These are phyloP conservation scores for Ia io DNA, from an alignment of 2,113 vertebrate species.

Conservation along the genomic window DNA sequence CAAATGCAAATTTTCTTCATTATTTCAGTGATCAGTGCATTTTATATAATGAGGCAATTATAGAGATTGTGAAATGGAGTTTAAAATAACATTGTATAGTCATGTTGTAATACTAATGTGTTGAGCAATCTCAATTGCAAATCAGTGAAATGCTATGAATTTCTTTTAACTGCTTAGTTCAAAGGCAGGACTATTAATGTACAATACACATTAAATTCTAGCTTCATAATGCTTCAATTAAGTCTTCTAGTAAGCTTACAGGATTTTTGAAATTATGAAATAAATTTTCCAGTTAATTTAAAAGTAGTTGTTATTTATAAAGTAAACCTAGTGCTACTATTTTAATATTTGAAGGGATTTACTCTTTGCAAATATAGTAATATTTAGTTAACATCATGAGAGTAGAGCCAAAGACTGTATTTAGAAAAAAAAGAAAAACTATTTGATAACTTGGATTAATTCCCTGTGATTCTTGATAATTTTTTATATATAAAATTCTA, in stretches of 20 bases:
- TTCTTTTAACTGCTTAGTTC: background rate
- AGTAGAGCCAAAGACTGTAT: background rate
- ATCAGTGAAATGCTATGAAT: constrained; percentile 7
- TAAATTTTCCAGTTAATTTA: constrained; percentile 38
- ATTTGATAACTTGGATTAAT: constrained; percentile 30
- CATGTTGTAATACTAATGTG: constrained; percentile 38
- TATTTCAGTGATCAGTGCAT: constrained; percentile 38
- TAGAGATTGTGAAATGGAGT: background rate
- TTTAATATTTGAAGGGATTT: constrained; percentile 42
- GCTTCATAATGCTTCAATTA: constrained; percentile 30
- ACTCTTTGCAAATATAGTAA: background rate
- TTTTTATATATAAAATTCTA: background rate
- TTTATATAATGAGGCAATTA: constrained; percentile 59
- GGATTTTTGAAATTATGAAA: constrained; percentile 29
- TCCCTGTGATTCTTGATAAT: background rate
- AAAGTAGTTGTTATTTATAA: constrained; percentile 36
- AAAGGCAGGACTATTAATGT: constrained; percentile 45
- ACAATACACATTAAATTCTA: constrained; percentile 13
- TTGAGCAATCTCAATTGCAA: constrained; percentile 52
- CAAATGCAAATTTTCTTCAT: background rate
- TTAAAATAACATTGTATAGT: constrained; percentile 49
- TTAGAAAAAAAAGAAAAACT: constrained; percentile 5
- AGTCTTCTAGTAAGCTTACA: background rate
- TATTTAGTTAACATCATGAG: constrained; percentile 35
- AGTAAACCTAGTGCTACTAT: constrained; percentile 13